Evolutionary conservation across 2,113 vertebrate species (phyloP), one percentile per base, ranked within the genome.

Genomic region (human (Homo sapiens)): DNA sequence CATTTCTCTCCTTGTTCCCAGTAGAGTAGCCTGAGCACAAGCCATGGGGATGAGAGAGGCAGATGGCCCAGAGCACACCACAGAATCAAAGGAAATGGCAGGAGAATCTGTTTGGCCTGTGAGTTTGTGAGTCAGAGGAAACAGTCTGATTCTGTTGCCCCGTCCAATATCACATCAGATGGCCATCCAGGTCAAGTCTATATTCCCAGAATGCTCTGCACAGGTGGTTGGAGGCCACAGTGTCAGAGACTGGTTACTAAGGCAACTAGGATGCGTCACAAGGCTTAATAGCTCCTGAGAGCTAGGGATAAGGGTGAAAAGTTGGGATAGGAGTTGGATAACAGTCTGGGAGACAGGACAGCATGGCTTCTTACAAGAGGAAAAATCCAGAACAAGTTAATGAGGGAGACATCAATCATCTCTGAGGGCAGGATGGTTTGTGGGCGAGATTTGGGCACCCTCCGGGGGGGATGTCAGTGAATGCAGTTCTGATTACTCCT

Each of bases 241-340:
- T 73, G 66, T 35, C 38, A 61, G 43, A 96, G 35, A 95, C 22
- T 95, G 70, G 23, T 83, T 97, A 93, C n/a, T 79, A 64, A 93
- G 73, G 55, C 80, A 91, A 50, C 9, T 48, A 91, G 18, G 35
- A 64, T 81, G 27, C 43, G 43, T n/a, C 78, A 75, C 59, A 61
- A 86, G 8, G 35, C 27, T 76, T 23, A 70, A 38, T 89, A 87
- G 80, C n/a, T 57, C 43, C 94, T 89, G 18, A 96, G 64, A 81
- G 57, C 20, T 59, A 59, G 7, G 5, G 10, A 14, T 94, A 82
- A 91, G 32, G 27, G 25, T 81, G 18, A 64, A 94, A 95, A 92
- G 22, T 64, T 93, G 12, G 45, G 27, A 68, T 86, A 23, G 25
- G 30, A 85, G 45, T 95, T 95, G 45, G 4, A 66, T 87, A 93